phyloP scores from a whole-genome alignment of 2,113 vertebrate species.

The Oophaga pumilio region DNA sequence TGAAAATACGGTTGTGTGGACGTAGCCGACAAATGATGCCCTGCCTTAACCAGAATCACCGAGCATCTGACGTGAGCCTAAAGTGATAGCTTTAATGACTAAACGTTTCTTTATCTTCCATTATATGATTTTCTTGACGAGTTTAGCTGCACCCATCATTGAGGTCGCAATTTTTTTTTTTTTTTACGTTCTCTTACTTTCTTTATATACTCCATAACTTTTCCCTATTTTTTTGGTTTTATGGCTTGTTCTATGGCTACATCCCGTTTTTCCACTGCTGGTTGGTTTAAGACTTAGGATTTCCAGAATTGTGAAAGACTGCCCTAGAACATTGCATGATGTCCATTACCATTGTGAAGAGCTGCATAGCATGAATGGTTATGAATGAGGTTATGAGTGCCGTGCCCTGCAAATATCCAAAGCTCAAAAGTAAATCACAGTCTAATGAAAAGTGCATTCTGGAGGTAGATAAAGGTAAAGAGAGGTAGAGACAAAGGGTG shows the following conservation, averaged over 20 bases:
- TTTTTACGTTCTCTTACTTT: background rate
- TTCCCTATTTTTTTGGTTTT: background rate
- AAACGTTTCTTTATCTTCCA: background rate
- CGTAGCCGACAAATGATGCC: background rate
- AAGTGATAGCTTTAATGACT: background rate
- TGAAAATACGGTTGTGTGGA: too few species aligned
- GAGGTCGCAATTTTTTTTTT: background rate
- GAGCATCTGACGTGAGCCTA: too few species aligned
- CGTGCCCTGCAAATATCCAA: background rate
- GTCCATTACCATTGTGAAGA: background rate
- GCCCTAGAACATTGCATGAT: background rate
- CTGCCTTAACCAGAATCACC: background rate
- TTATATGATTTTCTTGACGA: background rate
- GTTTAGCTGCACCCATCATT: background rate
- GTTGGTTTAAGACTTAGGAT: background rate
- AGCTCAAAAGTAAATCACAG: background rate
- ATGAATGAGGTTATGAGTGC: constrained; percentile 12
- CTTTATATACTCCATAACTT: background rate
- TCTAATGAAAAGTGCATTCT: background rate
- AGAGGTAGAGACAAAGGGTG: background rate
- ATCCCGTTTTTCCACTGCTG: background rate
- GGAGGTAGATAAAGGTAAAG: background rate
- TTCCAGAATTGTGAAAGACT: background rate
- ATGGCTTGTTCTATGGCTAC: background rate
- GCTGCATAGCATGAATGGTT: constrained; percentile 2